Evolutionary conservation across 2,113 vertebrate species (phyloP), one percentile per base, ranked within the genome.

Genomic region (Paramormyrops kingsleyae): DNA sequence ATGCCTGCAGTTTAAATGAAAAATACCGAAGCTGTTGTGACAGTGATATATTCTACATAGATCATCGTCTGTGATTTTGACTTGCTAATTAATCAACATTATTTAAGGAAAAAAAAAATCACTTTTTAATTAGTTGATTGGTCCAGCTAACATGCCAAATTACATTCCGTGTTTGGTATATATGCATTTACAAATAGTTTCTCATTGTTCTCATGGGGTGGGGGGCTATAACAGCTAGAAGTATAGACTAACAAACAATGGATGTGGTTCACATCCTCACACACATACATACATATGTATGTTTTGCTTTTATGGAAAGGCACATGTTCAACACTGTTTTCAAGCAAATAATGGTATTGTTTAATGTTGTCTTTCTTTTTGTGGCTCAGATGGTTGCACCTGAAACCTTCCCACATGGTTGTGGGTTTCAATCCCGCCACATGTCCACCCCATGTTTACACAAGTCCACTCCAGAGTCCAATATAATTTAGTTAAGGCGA

Each of bases 61-160:
- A 95, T 96, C 95, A 96, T 95, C 94, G 93, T 95, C 94, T 94
- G 93, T 93, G 93, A 92, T 93, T 94, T 92, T 94, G 94, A 96
- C 95, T 95, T 92, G 93, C 94, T 94, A 95, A 96, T 96, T 96
- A 95, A 96, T 96, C 95, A 95, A 95, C 91, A 93, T 96, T 95
- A 95, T 96, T 95, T 96, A 95, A 95, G 94, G 92, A 92, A 94
- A 94, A 88, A 92, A 87, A 89, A 91, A 95, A n/a, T n/a, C 19
- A 93, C 92, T 95, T 95, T 95, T 92, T 93, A 94, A 95, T 95
- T 95, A 95, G 93, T 91, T 92, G 92, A 92, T 91, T 92, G 91
- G 92, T 93, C 93, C 92, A 95, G 95, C 92, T 94, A 92, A 91
- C 93, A 90, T 88, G 91, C 92, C 92, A 92, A 62, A 92, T 91